phyloP scores from a whole-genome alignment of 2,888 invertebrate species.

The Zygaena filipendulae region DNA sequence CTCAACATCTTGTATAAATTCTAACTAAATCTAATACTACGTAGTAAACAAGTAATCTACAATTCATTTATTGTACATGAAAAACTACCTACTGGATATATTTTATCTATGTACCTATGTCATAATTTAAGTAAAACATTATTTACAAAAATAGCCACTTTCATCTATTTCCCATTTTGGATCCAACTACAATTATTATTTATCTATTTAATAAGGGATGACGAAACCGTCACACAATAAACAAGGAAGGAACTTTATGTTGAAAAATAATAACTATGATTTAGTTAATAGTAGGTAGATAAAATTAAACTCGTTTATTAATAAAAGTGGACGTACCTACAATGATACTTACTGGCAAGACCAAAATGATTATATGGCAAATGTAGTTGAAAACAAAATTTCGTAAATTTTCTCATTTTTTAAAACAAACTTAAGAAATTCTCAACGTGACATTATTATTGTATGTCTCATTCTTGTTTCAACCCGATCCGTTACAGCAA shows the following conservation, averaged over 20 bases:
- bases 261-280: conserved; percentile 35
- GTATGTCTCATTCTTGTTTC: too few relatives aligned
- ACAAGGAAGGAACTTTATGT: conserved; percentile 10
- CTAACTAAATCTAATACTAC: conserved; percentile 55
- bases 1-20: conserved; percentile 62
- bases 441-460: too few relatives aligned
- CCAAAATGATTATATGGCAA: too few relatives aligned
- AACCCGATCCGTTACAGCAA: too few relatives aligned
- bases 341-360: too few relatives aligned
- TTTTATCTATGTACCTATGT: conserved; percentile 56
- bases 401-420: too few relatives aligned
- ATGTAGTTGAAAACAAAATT: too few relatives aligned
- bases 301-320: too few relatives aligned
- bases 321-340: too few relatives aligned
- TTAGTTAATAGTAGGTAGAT: conserved; percentile 18
- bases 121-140: conserved; percentile 63
- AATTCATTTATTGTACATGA: conserved; percentile 61
- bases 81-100: conserved; percentile 61
- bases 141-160: conserved; percentile 66
- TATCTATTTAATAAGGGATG: conserved; percentile 28
- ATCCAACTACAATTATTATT: conserved; percentile 37
- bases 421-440: too few relatives aligned
- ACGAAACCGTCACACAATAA: too few relatives aligned
- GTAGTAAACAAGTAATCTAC: conserved; percentile 54
- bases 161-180: conserved; percentile 41